Evolutionary conservation across 23 tunicate genomes (phyloP).

Genomic region (Trididemnum nubilum): DNA sequence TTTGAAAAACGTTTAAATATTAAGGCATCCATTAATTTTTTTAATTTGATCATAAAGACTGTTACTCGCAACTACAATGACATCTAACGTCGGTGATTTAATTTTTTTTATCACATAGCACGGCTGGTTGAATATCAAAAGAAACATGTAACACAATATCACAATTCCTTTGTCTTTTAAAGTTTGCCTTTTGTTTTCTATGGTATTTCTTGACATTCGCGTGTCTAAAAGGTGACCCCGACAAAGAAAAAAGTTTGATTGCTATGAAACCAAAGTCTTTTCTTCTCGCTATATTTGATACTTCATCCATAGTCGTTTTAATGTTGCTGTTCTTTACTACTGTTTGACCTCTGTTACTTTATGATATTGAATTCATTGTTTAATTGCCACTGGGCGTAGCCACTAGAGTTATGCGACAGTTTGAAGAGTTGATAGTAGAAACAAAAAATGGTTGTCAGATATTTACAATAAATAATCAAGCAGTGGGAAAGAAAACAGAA

Average conservation of each 20-base stretch:
- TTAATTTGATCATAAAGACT: too few species aligned
- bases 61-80: constrained; percentile 2
- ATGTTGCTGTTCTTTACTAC: background rate
- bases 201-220: constrained; percentile 4
- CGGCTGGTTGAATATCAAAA: constrained; percentile 23
- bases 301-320: background rate
- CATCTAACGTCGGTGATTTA: background rate
- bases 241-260: background rate
- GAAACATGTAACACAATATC: constrained; percentile 3
- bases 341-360: background rate
- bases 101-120: constrained; percentile 12
- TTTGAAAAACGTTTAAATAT: too few species aligned
- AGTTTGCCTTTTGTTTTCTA: background rate
- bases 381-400: constrained; percentile 19
- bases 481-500: constrained; percentile 2
- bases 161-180: background rate
- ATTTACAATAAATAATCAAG: background rate
- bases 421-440: constrained; percentile 8
- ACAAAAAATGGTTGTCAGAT: background rate
- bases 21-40: too few species aligned
- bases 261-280: background rate
- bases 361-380: constrained; percentile 12
- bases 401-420: background rate
- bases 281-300: background rate
- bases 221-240: background rate